phyloP scores from a whole-genome alignment of 2,888 invertebrate species.

The Leucania comma region DNA sequence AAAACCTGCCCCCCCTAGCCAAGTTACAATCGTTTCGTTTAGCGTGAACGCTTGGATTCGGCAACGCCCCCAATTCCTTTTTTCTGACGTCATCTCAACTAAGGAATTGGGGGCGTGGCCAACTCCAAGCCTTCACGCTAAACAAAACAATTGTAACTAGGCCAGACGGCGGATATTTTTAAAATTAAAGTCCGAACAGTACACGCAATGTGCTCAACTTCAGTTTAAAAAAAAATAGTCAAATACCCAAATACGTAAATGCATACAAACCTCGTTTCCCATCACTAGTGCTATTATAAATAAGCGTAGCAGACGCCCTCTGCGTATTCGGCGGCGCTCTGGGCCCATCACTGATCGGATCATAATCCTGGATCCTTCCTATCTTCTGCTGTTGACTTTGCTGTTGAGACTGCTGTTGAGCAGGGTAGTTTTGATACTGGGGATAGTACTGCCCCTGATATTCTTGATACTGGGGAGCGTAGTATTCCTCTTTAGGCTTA shows the following conservation, averaged over 20 bases:
- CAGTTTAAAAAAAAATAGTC: not conserved
- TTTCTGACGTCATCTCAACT: too few species aligned
- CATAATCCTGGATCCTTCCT: constrained; percentile 95
- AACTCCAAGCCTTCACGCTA: too few species aligned
- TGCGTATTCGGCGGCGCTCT: constrained; percentile 93
- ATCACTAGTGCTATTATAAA: constrained; percentile 92
- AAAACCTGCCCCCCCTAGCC: too few species aligned
- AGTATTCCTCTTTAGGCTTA: constrained; percentile 56
- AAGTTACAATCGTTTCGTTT: too few species aligned
- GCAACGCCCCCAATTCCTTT: too few species aligned
- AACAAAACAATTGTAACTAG: too few species aligned
- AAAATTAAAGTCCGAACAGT: too few species aligned
- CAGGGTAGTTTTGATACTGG: constrained; percentile 69
- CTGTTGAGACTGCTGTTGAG: constrained; percentile 72
- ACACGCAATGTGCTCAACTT: too few species aligned
- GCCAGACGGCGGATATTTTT: too few species aligned
- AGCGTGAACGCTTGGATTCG: too few species aligned
- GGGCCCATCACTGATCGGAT: constrained; percentile 94
- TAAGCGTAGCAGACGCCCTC: constrained; percentile 95
- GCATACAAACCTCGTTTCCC: constrained; percentile 81
- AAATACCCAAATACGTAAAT: constrained; percentile 6
- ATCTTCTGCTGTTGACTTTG: constrained; percentile 84
- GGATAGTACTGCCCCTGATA: constrained; percentile 43
- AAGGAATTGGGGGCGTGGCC: too few species aligned
- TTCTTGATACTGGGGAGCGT: constrained; percentile 70